phyloP scores from a whole-genome alignment of 1,140 invertebrate genomes.

The Drosophila parabipectinata region DNA sequence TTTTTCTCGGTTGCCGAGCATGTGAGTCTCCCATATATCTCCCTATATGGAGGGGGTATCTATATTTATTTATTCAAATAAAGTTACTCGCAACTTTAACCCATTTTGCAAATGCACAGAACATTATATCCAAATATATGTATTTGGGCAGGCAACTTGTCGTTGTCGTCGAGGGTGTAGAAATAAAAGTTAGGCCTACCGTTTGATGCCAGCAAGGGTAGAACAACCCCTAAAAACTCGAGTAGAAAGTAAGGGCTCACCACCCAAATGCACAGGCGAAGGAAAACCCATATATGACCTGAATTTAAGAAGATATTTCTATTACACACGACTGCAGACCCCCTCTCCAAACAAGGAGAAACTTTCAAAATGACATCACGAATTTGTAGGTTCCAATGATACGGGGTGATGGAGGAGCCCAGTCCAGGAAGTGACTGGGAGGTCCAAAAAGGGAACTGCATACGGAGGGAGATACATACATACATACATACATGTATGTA shows the following conservation, averaged over 20 bases:
- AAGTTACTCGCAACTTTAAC: neutral
- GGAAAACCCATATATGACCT: constrained; percentile 21
- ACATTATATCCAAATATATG: neutral
- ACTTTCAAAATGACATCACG: constrained; percentile 34
- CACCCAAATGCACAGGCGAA: constrained; percentile 30
- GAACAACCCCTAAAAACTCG: constrained; percentile 24
- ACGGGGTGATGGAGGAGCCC: neutral
- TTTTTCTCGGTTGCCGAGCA: neutral
- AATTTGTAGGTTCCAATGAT: neutral
- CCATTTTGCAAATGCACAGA: neutral
- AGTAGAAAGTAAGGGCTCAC: constrained; percentile 6
- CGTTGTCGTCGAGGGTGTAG: constrained; percentile 10
- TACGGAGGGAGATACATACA: neutral
- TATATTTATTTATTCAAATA: neutral
- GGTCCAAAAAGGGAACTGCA: constrained; percentile 24
- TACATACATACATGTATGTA: neutral
- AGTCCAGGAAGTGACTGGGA: neutral
- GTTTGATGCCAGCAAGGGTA: constrained; percentile 10
- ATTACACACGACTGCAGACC: constrained; percentile 16
- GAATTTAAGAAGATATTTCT: constrained; percentile 14
- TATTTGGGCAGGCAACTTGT: neutral
- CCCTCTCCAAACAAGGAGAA: constrained; percentile 7
- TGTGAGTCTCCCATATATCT: neutral
- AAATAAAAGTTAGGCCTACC: constrained; percentile 15
- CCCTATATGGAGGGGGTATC: neutral